Conservation (phyloP, 2,113 vertebrate species). For the Halcyon senegalensis region DNA sequence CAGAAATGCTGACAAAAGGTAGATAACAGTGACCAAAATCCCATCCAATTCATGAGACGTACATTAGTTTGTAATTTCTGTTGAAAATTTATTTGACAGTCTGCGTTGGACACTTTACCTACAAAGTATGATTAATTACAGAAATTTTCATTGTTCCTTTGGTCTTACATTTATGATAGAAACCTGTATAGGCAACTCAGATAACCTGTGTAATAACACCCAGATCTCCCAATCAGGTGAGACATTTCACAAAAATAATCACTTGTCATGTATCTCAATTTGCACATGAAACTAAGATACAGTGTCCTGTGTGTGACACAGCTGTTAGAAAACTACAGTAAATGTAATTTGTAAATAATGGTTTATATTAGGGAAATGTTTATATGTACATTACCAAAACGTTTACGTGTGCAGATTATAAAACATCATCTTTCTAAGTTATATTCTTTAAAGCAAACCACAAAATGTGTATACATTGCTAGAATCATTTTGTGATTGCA, state of each 20-base stretch:
- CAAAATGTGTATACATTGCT: background rate
- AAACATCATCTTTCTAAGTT: background rate
- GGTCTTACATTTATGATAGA: background rate
- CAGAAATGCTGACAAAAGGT: background rate
- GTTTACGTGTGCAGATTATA: background rate
- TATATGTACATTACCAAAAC: background rate
- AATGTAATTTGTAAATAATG: background rate
- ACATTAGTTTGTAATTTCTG: background rate
- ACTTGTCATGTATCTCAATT: background rate
- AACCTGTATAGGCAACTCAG: background rate
- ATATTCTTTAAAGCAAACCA: background rate
- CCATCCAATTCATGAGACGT: background rate
- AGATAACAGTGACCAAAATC: background rate
- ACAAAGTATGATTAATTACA: background rate
- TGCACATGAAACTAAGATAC: background rate
- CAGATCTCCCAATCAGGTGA: background rate
- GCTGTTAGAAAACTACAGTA: background rate
- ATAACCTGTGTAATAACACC: background rate
- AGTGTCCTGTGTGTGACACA: rapidly evolving
- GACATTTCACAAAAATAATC: background rate
- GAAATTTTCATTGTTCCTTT: background rate
- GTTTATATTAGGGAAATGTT: background rate
- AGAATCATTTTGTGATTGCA: background rate
- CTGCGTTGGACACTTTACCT: background rate
- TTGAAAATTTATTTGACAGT: background rate